Evolutionary conservation across 2,888 invertebrate genomes (phyloP), one percentile per base, ranked within the genome.

Genomic region (Boloria euphrosyne): DNA sequence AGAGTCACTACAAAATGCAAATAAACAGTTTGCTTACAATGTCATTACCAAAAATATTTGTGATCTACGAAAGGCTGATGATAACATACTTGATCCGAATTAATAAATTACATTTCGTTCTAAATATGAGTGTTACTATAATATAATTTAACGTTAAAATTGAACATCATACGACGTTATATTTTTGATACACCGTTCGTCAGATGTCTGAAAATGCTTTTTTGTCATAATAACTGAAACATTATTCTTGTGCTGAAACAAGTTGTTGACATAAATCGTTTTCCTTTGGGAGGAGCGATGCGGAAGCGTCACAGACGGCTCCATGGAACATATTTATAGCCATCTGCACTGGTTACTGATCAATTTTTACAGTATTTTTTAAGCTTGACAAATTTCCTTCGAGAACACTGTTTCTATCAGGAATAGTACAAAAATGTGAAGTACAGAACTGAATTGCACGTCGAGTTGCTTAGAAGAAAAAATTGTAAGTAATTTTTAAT

Each of bases 251-350:
- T 60, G 63, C 67, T 64, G 68, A 70, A 68, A 79, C 81, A 84
- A 85, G 82, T 87, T 86, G 82, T 84, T 85, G 83, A 82, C 84
- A 89, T 88, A 88, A 89, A 89, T 89, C 84, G 78, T 80, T 75
- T 74, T 77, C 82, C 82, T 73, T 75, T 74, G 79, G 79, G 79
- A 79, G 73, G 79, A 80, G 84, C 78, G 79, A 77, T 73, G 78
- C 83, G 85, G 85, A 87, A 84, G 78, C 80, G 77, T 78, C 80
- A 78, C 85, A 84, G 85, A 82, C 81, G 80, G 82, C 82, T 79
- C 85, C 81, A 76, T 76, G 79, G 78, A 75, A 74, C 81, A 87
- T 82, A 87, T 87, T 86, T 89, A 88, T 84, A 82, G 80, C 81
- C 77, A 75, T 76, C 71, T 68, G 61, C 72, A 69, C 58, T 72